phyloP scores from a whole-genome alignment of 2,113 vertebrate genomes.

The Halichoeres trimaculatus region DNA sequence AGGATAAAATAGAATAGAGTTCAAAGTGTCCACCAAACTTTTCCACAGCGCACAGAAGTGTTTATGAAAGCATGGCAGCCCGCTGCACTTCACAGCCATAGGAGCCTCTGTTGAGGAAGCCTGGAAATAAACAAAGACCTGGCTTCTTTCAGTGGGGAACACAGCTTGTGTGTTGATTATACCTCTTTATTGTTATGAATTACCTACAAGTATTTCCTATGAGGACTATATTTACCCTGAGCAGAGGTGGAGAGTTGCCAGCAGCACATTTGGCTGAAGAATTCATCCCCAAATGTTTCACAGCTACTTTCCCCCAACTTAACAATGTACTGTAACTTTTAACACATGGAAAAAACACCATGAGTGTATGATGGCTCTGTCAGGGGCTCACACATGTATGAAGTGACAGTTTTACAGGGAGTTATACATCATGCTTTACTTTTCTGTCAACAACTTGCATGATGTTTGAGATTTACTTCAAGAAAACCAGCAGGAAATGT shows the following conservation, averaged over 20 bases:
- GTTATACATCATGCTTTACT: background rate
- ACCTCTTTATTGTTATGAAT: conserved; percentile 78
- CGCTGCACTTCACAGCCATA: conserved; percentile 56
- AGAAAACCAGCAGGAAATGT: background rate
- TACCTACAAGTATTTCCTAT: conserved; percentile 78
- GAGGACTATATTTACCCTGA: conserved; percentile 64
- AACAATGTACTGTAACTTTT: conserved; percentile 18
- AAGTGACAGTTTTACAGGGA: conserved; percentile 14
- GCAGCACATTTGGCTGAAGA: conserved; percentile 16
- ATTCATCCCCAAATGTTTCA: conserved; percentile 15
- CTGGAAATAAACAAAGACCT: conserved; percentile 73
- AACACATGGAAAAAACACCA: background rate
- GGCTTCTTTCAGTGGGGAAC: conserved; percentile 49
- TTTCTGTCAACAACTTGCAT: background rate
- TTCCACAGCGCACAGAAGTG: conserved; percentile 46
- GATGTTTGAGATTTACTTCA: background rate
- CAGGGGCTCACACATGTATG: background rate
- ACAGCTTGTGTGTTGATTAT: conserved; percentile 66
- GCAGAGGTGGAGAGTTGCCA: conserved; percentile 35
- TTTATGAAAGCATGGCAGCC: conserved; percentile 63
- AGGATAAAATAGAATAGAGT: background rate
- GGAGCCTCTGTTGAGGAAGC: conserved; percentile 68
- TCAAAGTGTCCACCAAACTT: conserved; percentile 4
- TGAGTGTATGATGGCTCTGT: conserved; percentile 5
- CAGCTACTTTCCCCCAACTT: background rate